A percentile compares a stretch with the other conserved stretches of the same genome.
These are phyloP conservation scores for Nudaria mundana DNA, from an alignment of 2,888 invertebrate genomes.

Conservation along the genomic window DNA sequence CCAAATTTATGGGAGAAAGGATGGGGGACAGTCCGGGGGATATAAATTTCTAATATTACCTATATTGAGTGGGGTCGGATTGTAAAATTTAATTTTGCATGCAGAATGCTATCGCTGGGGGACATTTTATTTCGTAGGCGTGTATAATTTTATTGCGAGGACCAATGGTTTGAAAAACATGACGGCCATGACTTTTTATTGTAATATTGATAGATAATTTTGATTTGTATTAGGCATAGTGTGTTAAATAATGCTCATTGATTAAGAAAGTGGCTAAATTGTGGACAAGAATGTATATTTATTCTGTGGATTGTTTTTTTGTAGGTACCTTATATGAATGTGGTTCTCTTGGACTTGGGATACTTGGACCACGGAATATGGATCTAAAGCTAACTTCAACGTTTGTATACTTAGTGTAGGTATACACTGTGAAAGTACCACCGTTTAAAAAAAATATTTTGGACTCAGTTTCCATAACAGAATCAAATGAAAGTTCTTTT, in stretches of 20 bases:
- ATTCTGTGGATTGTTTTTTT: too few relatives aligned
- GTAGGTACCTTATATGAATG: too few relatives aligned
- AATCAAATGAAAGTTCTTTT: too few relatives aligned
- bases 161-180: constrained; percentile 76
- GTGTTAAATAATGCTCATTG: not conserved
- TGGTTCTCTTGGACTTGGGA: too few relatives aligned
- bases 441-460: too few relatives aligned
- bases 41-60: constrained; percentile 78
- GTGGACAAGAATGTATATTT: too few relatives aligned
- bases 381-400: too few relatives aligned
- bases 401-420: too few relatives aligned
- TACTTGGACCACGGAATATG: too few relatives aligned
- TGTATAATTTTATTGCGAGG: constrained; percentile 80
- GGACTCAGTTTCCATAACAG: too few relatives aligned
- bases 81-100: constrained; percentile 80
- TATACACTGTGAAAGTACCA: too few relatives aligned
- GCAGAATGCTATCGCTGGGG: constrained; percentile 68
- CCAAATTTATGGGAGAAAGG: constrained; percentile 50
- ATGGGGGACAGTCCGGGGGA: constrained; percentile 64
- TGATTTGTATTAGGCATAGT: constrained; percentile 6
- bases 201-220: constrained; percentile 37
- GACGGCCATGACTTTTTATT: constrained; percentile 56
- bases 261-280: too few relatives aligned
- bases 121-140: constrained; percentile 78
- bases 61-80: constrained; percentile 75